Evolutionary conservation across 2,113 vertebrate genomes (phyloP).

Genomic region (Callipepla californica): DNA sequence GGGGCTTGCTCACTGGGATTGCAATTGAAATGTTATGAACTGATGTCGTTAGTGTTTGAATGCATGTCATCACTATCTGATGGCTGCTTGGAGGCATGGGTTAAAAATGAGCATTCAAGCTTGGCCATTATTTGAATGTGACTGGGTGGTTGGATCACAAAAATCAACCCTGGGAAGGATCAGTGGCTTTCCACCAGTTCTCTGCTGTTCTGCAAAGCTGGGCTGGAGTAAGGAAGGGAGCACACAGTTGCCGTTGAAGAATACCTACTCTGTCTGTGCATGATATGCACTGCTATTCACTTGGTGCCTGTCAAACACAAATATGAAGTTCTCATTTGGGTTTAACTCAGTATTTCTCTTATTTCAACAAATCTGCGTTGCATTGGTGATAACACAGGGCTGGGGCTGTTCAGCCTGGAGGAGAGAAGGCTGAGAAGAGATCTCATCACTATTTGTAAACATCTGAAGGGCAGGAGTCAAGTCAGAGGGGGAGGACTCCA

Average conservation of each 20-base stretch:
- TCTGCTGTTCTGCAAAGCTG: background rate
- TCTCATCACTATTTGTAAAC: too few species aligned
- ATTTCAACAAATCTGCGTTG: background rate
- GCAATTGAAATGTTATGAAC: background rate
- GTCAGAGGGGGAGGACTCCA: too few species aligned
- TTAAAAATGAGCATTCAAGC: background rate
- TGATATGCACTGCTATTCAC: background rate
- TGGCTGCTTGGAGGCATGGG: background rate
- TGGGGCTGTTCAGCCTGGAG: too few species aligned
- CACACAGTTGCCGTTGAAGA: rapidly evolving
- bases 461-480: too few species aligned
- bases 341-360: background rate
- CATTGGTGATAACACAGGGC: background rate
- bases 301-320: background rate
- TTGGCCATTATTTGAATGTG: background rate
- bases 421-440: too few species aligned
- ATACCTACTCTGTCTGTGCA: rapidly evolving
- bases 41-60: background rate
- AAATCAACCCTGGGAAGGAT: background rate
- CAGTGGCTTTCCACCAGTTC: background rate
- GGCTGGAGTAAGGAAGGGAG: background rate
- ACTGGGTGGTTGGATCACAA: background rate
- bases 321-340: background rate
- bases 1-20: background rate
- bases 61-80: background rate